Percentiles rank a stretch among this genome's conserved stretches.
Conservation (phyloP, 2,113 vertebrate genomes). For the Parus major region DNA sequence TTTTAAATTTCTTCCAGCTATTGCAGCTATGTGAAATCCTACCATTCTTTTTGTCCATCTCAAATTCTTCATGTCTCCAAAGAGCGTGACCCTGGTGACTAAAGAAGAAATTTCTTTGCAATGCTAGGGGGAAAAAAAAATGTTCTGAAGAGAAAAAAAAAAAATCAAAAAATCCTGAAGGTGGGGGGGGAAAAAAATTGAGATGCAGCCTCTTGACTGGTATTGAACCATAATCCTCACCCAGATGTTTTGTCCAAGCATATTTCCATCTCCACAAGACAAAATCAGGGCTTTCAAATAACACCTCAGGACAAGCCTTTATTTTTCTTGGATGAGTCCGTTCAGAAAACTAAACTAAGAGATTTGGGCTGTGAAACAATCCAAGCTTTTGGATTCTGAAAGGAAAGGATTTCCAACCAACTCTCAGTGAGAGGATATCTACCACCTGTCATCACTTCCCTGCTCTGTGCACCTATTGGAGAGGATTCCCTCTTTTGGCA, state of each 20-base stretch:
- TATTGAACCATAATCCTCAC: not conserved
- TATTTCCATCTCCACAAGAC: not conserved
- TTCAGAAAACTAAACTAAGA: not conserved
- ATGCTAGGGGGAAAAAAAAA: not conserved
- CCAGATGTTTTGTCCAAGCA: not conserved
- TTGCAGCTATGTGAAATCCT: not conserved
- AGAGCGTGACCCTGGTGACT: not conserved
- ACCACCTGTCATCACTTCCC: not conserved
- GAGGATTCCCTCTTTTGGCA: not conserved
- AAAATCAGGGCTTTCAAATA: not conserved
- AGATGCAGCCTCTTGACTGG: not conserved
- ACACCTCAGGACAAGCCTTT: not conserved
- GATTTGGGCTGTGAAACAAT: not conserved
- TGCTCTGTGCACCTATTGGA: not conserved
- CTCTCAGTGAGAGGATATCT: not conserved
- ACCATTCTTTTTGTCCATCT: not conserved
- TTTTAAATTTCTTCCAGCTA: not conserved
- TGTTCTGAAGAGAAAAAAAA: not conserved
- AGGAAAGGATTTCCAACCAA: not conserved
- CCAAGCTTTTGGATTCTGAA: not conserved
- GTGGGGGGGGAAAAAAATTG: accelerated
- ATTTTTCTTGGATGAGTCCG: not conserved
- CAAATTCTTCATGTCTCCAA: not conserved
- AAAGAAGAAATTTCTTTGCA: accelerated
- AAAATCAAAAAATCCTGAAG: not conserved